Evolutionary conservation across 2,797 vertebrate genomes (phyloP).

Genomic region (Tolypeutes matacus): DNA sequence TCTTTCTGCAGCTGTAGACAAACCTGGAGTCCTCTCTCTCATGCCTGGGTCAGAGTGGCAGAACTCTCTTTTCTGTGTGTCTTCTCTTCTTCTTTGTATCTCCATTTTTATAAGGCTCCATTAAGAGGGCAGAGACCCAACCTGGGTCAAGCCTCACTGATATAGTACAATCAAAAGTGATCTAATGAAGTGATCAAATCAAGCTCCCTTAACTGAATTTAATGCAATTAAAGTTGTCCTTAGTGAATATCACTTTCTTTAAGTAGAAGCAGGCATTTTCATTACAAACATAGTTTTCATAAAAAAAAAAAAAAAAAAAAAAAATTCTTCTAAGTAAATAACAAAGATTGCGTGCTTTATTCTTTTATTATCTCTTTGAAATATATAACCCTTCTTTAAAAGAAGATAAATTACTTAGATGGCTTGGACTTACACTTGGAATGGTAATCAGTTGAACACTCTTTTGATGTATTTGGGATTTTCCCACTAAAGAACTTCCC

Average conservation of each 20-base stretch:
- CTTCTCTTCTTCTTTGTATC: no score
- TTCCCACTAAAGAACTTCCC: conserved; percentile 10
- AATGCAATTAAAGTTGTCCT: background rate
- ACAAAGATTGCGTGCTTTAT: background rate
- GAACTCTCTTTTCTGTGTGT: no score
- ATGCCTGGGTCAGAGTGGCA: no score
- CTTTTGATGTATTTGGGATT: conserved; percentile 7
- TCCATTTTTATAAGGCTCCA: no score
- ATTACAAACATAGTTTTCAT: conserved; percentile 9
- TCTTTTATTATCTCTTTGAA: conserved; percentile 22
- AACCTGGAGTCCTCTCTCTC: no score
- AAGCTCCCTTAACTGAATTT: no score
- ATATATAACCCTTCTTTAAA: background rate
- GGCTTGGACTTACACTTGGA: background rate
- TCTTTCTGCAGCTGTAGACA: no score
- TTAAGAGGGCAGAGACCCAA: no score
- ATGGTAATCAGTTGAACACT: background rate
- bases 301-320: background rate
- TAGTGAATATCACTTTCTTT: conserved; percentile 32
- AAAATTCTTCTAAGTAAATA: conserved; percentile 1
- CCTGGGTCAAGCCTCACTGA: no score
- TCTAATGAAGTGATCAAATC: no score
- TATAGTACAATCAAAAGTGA: no score
- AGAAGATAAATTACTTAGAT: conserved; percentile 14
- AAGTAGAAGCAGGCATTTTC: background rate